phyloP scores from a whole-genome alignment of 1,140 invertebrate genomes.

The Drosophila bipectinata region DNA sequence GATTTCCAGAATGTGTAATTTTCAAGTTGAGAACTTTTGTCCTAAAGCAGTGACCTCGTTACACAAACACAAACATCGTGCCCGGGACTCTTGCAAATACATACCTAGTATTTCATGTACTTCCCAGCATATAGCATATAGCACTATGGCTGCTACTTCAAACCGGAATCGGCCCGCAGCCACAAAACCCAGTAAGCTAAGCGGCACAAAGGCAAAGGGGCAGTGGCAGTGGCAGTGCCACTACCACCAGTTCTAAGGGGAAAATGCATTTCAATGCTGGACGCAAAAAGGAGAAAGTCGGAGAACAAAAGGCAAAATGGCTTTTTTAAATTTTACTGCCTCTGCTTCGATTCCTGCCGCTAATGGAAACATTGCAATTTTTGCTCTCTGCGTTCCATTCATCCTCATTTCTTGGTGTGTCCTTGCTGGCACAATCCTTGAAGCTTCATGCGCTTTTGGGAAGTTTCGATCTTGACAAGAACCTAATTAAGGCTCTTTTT shows the following conservation, averaged over 20 bases:
- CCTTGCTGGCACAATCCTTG: not conserved
- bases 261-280: slow-evolving; percentile 34
- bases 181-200: slow-evolving; percentile 26
- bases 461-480: slow-evolving; percentile 1
- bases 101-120: not conserved
- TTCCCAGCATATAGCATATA: slow-evolving; percentile 25
- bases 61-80: slow-evolving; percentile 14
- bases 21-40: slow-evolving; percentile 83
- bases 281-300: slow-evolving; percentile 49
- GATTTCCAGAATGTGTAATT: slow-evolving; percentile 75
- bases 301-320: slow-evolving; percentile 49
- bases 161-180: slow-evolving; percentile 33
- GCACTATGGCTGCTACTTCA: slow-evolving; percentile 48
- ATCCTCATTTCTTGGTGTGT: not conserved
- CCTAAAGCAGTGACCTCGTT: slow-evolving; percentile 75
- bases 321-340: slow-evolving; percentile 41
- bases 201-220: slow-evolving; percentile 16
- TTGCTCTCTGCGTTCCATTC: not conserved
- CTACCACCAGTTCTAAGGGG: not conserved
- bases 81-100: not conserved
- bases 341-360: slow-evolving; percentile 36
- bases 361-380: slow-evolving; percentile 36
- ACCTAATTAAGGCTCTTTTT: not conserved
- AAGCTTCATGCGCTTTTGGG: slow-evolving; percentile 1
- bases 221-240: not conserved